Evolutionary conservation across 2,888 invertebrate genomes (phyloP), one percentile per base, ranked within the genome.

Genomic region (Troilus luridus): DNA sequence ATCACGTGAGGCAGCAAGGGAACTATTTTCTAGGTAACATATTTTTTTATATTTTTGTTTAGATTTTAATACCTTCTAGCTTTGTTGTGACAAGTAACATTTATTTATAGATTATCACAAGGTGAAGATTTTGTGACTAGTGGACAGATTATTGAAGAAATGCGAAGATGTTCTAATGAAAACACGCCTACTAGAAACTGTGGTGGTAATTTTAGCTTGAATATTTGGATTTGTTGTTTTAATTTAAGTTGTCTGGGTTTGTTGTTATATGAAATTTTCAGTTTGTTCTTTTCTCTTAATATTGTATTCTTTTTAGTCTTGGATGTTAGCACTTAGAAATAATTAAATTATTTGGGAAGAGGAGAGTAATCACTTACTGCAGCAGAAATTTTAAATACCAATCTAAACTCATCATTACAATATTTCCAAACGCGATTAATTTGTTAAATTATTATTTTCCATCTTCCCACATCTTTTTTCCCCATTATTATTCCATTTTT

Each of bases 111-210:
- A 93, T 94, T 98, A 88, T 97, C 97, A 3, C 97, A 98, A 94
- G 97, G 97, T 54, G 97, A 97, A 93, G 97, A 98, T 93, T 98
- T 97, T 93, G 98, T 98, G 92, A 98, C 98, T 60, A 97, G 97
- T n/a, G 96, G 96, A 24, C 98, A 98, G 93, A 94, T 98, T 21
- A 97, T 97, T 94, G 95, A 96, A 90, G 96, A 96, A 92, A 97
- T 90, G 90, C 58, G 90, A 59, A 90, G 62, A 77, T 90, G 90
- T 62, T 90, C 90, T 27, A 62, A 60, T 58, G 90, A 85, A 56
- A 21, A 41, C 2, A 21, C 60, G 9, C 59, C 58, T 60, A 24
- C 90, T 21, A 60, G 60, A 10, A 64, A 21, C 60, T 21, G 59
- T 21, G 19, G 11, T 62, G 90, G 90, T 90, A 85, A 88, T 41